Evolutionary conservation across 2,113 vertebrate species (phyloP), one percentile per base, ranked within the genome.

Genomic region (Cebidichthys violaceus): DNA sequence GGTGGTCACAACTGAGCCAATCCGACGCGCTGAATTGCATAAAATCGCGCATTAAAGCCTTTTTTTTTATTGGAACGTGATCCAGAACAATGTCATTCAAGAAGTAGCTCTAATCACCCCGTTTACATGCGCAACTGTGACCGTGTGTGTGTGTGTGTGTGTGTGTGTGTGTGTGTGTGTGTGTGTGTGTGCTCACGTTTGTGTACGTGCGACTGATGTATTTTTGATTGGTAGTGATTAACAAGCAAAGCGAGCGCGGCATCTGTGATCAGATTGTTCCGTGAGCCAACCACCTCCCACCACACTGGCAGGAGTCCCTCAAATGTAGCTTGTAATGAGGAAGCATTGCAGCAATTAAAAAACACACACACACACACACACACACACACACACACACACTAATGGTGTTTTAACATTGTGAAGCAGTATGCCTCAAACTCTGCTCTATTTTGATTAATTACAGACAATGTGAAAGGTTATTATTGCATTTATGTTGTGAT

Each of bases 161-260:
- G 47, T 50, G 61, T 65, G 54, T 43, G 45, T 85, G 60, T 65
- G 54, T 45, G 39, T 33, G 22, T 4, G 6, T 35, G 22, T 1
- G 1, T 9, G 20, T 72, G 52, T 45, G 47, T 50, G 61, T 65
- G 54, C 33, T 33, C 55, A 39, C 11, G 22, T 45, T 45, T 11
- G 39, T 69, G 57, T 47, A 3, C 62, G 62, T 72, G 55, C 54
- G 79, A 71, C 79, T 89, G 69, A 90, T 76, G 73, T 77, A 27
- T 72, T 83, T 89, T 75, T 83, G 66, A 88, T 81, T 76, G 76
- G 43, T 54, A 37, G 74, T 76, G 79, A 90, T 84, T 86, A 85
- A 85, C 70, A 75, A 77, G 85, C 66, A 78, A 64, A 80, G 69
- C 17, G 1, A 69, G 75, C 70, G 29, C 0, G 10, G 75, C 75